Evolutionary conservation across 2,113 vertebrate genomes (phyloP).

Genomic region (Pica pica): DNA sequence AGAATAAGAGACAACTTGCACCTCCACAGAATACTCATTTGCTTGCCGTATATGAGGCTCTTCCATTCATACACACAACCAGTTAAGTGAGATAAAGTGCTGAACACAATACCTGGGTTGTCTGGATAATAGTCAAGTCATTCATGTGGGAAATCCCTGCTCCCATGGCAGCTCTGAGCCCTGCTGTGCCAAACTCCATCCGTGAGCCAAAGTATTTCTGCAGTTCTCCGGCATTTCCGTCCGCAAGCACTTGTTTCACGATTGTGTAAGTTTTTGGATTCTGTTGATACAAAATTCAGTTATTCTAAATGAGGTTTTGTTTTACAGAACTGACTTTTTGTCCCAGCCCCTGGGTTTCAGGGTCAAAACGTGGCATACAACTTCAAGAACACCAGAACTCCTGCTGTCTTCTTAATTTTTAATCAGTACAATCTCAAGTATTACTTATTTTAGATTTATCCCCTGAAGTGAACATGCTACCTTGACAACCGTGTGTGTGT

Average conservation of each 20-base stretch:
- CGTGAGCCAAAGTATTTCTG: slow-evolving; percentile 84
- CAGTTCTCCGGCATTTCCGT: slow-evolving; percentile 74
- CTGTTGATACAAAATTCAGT: slow-evolving; percentile 62
- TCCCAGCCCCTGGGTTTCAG: not conserved
- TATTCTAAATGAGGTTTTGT: not conserved
- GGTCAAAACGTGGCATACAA: not conserved
- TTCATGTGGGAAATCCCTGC: slow-evolving; percentile 90
- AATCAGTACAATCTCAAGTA: not conserved
- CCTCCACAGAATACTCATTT: not conserved
- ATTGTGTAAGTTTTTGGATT: slow-evolving; percentile 82
- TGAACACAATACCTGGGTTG: slow-evolving; percentile 78
- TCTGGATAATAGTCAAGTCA: slow-evolving; percentile 96
- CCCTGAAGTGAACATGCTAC: not conserved
- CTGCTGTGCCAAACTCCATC: slow-evolving; percentile 96
- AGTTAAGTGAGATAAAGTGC: not conserved
- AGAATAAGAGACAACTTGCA: not conserved
- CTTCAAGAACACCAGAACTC: not conserved
- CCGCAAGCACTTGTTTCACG: slow-evolving; percentile 78
- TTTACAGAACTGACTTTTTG: not conserved
- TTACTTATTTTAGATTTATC: not conserved
- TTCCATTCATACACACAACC: not conserved
- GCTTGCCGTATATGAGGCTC: not conserved
- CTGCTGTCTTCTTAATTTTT: not conserved
- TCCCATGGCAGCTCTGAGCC: slow-evolving; percentile 92
- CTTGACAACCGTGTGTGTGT: not conserved